Conservation (phyloP, 2,888 invertebrate species). For the Prosapia bicincta region DNA sequence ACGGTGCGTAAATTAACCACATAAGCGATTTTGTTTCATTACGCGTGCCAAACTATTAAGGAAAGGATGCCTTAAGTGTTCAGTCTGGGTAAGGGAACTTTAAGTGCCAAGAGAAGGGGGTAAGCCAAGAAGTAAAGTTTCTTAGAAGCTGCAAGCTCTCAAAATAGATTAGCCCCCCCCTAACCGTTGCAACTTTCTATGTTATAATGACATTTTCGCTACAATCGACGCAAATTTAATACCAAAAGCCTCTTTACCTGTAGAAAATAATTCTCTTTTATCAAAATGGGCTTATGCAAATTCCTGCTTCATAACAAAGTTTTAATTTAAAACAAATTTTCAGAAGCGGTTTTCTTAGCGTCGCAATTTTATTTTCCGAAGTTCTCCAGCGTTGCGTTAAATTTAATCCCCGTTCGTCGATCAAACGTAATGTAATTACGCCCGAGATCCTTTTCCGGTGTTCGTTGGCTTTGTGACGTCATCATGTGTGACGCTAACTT, state of each 20-base stretch:
- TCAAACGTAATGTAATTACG: no score
- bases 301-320: background rate
- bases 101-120: background rate
- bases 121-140: background rate
- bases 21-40: no score
- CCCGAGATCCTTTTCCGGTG: no score
- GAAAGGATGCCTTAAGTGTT: background rate
- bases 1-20: no score
- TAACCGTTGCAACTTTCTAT: background rate
- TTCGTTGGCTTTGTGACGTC: no score
- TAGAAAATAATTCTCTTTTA: background rate
- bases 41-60: background rate
- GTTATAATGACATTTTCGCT: background rate
- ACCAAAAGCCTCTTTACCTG: background rate
- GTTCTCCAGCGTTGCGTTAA: no score
- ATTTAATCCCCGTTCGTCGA: no score
- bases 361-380: background rate
- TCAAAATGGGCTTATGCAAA: constrained; percentile 2
- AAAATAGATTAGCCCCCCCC: background rate
- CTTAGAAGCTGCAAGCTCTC: background rate
- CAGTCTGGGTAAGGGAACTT: background rate
- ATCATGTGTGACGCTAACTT: no score
- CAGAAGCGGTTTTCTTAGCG: background rate
- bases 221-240: background rate
- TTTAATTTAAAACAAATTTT: background rate